Evolutionary conservation across 2,888 invertebrate genomes (phyloP).

Genomic region (Noctua janthe): DNA sequence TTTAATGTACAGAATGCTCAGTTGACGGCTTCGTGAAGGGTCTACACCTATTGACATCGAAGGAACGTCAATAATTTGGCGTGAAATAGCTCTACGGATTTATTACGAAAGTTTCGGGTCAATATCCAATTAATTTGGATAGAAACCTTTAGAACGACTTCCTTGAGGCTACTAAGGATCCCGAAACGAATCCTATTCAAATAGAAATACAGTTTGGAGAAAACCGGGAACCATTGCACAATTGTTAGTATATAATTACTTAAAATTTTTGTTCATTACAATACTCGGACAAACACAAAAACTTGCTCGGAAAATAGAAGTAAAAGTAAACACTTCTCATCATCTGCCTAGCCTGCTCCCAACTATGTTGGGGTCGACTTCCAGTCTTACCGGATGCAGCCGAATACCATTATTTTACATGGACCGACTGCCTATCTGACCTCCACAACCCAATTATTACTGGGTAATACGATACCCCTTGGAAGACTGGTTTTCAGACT

Average conservation of each 20-base stretch:
- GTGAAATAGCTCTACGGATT: neutral
- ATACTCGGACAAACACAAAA: neutral
- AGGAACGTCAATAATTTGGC: neutral
- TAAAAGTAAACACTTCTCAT: neutral
- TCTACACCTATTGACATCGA: neutral
- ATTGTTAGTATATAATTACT: neutral
- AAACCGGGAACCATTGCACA: neutral
- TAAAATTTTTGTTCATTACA: neutral
- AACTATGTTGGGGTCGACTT: no score
- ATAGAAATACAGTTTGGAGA: constrained; percentile 2
- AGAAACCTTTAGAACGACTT: neutral
- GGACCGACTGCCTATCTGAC: no score
- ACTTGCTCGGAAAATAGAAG: neutral
- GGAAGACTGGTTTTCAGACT: no score
- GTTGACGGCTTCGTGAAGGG: neutral
- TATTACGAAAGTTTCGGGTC: constrained; percentile 26
- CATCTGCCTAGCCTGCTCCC: no score
- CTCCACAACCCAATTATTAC: no score
- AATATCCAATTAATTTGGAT: neutral
- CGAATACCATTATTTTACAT: no score
- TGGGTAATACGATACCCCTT: no score
- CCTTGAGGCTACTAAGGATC: neutral
- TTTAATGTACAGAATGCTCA: neutral
- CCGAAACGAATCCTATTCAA: constrained; percentile 11
- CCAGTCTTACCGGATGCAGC: no score